Percentiles rank a stretch among this genome's conserved stretches.
phyloP scores from a whole-genome alignment of 2,797 vertebrate species.

The Fundulus diaphanus region DNA sequence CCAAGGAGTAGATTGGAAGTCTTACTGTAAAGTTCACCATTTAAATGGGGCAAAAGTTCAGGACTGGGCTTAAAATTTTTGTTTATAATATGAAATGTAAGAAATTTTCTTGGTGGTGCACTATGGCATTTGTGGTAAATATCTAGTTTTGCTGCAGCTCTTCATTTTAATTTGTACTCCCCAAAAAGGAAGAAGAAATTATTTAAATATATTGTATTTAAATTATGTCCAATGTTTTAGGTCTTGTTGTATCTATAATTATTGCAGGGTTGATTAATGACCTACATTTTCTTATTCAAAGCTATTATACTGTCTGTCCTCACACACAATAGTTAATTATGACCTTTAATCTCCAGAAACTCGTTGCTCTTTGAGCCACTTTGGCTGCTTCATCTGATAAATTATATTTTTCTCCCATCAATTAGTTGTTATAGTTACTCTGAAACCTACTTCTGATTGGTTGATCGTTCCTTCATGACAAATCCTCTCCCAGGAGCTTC shows the following conservation, averaged over 20 bases:
- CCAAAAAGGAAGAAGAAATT: neutral
- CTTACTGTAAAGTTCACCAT: slow-evolving; percentile 59
- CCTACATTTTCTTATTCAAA: neutral
- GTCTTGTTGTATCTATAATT: neutral
- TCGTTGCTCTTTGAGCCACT: neutral
- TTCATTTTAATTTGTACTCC: slow-evolving; percentile 22
- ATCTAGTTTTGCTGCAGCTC: slow-evolving; percentile 20
- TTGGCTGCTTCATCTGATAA: neutral
- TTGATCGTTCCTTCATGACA: neutral
- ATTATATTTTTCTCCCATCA: neutral
- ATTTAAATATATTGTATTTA: too few relatives aligned
- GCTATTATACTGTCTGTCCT: neutral
- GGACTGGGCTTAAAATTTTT: slow-evolving; percentile 55
- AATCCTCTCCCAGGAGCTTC: neutral
- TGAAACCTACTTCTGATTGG: neutral
- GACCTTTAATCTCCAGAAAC: neutral
- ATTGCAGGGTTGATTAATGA: neutral
- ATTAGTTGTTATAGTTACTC: neutral
- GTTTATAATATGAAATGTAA: slow-evolving; percentile 63
- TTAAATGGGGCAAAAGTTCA: slow-evolving; percentile 61
- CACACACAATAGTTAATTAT: neutral
- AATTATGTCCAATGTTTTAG: neutral
- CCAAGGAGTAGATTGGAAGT: slow-evolving; percentile 64
- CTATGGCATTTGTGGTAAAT: slow-evolving; percentile 34
- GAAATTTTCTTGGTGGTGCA: slow-evolving; percentile 41